Percentiles rank a stretch among this genome's conserved stretches.
Evolutionary conservation across 2,888 invertebrate species (phyloP).

Genomic region (Drosophila diplacantha): DNA sequence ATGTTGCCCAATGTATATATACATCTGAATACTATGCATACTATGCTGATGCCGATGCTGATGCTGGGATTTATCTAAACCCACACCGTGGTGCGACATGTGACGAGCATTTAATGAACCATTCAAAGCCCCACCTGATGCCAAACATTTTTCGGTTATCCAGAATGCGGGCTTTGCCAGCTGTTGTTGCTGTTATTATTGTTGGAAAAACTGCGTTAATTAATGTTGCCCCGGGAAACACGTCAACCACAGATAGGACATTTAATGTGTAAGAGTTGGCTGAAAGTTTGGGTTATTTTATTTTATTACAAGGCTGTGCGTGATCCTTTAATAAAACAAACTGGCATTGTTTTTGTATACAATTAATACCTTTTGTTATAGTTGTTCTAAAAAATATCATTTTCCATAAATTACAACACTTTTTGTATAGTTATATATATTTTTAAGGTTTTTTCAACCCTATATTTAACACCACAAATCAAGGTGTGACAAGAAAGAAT

Average conservation of each 20-base stretch:
- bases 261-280: constrained; percentile 7
- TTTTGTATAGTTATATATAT: not conserved
- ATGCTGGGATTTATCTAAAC: constrained; percentile 42
- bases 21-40: constrained; percentile 2
- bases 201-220: constrained; percentile 50
- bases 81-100: constrained; percentile 17
- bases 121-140: constrained; percentile 17
- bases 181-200: constrained; percentile 1
- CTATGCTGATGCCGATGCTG: not conserved
- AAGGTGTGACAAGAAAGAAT: constrained; percentile 17
- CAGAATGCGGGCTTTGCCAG: constrained; percentile 19
- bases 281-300: not conserved
- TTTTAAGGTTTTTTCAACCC: not conserved
- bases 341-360: not conserved
- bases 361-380: not conserved
- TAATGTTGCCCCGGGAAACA: constrained; percentile 28
- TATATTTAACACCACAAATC: not conserved
- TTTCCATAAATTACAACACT: not conserved
- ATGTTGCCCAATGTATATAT: constrained; percentile 44
- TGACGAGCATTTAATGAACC: constrained; percentile 67
- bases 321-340: not conserved
- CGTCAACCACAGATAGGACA: constrained; percentile 3
- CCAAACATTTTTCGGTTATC: constrained; percentile 18
- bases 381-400: not conserved
- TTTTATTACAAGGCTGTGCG: not conserved